Evolutionary conservation across 2,888 invertebrate genomes (phyloP), one percentile per base, ranked within the genome.

Genomic region (Phyllotreta striolata): DNA sequence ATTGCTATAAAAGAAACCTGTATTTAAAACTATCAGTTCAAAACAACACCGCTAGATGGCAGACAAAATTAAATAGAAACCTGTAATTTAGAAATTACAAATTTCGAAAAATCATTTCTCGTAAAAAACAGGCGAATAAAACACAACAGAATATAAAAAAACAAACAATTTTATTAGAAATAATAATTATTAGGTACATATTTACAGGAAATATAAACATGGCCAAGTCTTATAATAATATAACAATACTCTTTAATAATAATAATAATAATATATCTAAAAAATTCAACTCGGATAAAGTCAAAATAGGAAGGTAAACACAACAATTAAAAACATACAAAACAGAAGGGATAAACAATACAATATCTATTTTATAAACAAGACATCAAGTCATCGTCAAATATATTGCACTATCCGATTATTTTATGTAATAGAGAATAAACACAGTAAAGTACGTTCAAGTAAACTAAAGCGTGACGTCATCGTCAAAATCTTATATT

Each of bases 101-200:
- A n/a, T n/a, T n/a, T n/a, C n/a, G n/a, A n/a, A n/a, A n/a, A n/a
- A n/a, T n/a, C n/a, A n/a, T n/a, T n/a, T n/a, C n/a, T n/a, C n/a
- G n/a, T n/a, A n/a, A n/a, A n/a, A n/a, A n/a, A n/a, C n/a, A n/a
- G n/a, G n/a, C 24, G 4, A 24, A 24, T 24, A 37, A 35, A 51
- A 35, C 38, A 52, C 14, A 24, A 2, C 1, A 52, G n/a, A 10
- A 34, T 39, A 38, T 52, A 24, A 75, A 76, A 78, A 80, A 79
- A 79, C 80, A 80, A 79, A 79, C 76, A 71, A 72, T 74, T 78
- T 80, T 77, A 79, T 76, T 77, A 76, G 75, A 76, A 78, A 75
- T 80, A 78, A 79, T 76, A 77, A 78, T 74, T 76, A 76, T 76
- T 77, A 78, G 77, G 74, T 79, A 79, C 78, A 78, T 79, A 79